A percentile compares a stretch with the other conserved stretches of the same genome.
phyloP scores from a whole-genome alignment of 1,140 invertebrate genomes.

The Riptortus pedestris region DNA sequence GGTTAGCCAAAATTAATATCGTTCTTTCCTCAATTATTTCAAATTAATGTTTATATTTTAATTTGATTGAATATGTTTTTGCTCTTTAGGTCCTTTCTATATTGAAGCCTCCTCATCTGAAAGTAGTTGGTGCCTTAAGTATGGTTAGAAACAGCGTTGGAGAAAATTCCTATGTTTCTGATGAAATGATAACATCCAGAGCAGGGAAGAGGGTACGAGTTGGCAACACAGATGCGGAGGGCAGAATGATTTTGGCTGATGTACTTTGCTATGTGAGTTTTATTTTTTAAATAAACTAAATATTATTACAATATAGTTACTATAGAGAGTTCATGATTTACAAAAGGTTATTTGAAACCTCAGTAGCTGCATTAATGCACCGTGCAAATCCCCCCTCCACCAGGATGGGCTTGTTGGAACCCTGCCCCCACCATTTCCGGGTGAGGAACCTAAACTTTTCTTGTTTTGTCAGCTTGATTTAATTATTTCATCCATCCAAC shows the following conservation, averaged over 20 bases:
- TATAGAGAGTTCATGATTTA: neutral
- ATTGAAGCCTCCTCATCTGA: constrained; percentile 67
- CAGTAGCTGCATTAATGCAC: too few relatives aligned
- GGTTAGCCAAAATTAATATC: too few relatives aligned
- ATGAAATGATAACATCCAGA: constrained; percentile 79
- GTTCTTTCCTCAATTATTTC: too few relatives aligned
- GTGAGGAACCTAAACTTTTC: too few relatives aligned
- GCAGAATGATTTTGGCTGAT: constrained; percentile 90
- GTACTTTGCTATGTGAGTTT: constrained; percentile 59
- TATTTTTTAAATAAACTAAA: constrained; percentile 1
- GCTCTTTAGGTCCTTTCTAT: constrained; percentile 45
- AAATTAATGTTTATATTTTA: too few relatives aligned
- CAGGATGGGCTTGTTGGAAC: too few relatives aligned
- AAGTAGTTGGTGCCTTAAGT: constrained; percentile 74
- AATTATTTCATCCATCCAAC: too few relatives aligned
- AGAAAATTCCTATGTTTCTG: constrained; percentile 77
- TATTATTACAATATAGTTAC: neutral
- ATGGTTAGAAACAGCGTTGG: constrained; percentile 89
- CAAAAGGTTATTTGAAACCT: too few relatives aligned
- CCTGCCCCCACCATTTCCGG: too few relatives aligned
- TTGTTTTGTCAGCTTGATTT: too few relatives aligned
- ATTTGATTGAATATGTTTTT: too few relatives aligned
- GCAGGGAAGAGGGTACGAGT: constrained; percentile 76
- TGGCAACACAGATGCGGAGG: constrained; percentile 93
- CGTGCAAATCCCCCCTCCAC: too few relatives aligned